These are phyloP conservation scores for Paramormyrops kingsleyae DNA, from an alignment of 2,113 vertebrate genomes.

Conservation along the genomic window DNA sequence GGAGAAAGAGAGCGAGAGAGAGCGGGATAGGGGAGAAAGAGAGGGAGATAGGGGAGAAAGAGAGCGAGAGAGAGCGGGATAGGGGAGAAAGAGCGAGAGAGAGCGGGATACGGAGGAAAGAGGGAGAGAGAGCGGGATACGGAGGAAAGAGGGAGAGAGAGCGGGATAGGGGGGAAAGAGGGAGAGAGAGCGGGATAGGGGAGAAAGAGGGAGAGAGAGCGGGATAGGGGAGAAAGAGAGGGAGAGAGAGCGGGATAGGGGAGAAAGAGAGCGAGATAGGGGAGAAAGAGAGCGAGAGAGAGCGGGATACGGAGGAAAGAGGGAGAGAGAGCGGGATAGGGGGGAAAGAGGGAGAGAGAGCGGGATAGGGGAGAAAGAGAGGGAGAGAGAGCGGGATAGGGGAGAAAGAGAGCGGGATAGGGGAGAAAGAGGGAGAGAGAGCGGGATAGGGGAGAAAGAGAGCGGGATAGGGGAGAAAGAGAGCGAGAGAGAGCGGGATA, in stretches of 20 bases:
- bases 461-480: background rate
- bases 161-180: too few relatives aligned
- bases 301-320: background rate
- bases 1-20: background rate
- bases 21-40: background rate
- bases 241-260: background rate
- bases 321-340: background rate
- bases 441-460: background rate
- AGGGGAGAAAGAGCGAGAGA: background rate
- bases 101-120: background rate
- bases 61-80: background rate
- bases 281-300: too few relatives aligned
- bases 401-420: background rate
- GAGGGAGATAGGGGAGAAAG: background rate
- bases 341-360: background rate
- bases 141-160: background rate
- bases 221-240: background rate
- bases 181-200: background rate
- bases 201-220: background rate
- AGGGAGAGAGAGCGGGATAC: background rate
- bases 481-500: too few relatives aligned
- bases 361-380: background rate
- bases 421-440: background rate
- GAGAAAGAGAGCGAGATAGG: background rate
- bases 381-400: background rate